A percentile compares a stretch with the other conserved stretches of the same genome.
These are phyloP conservation scores for Lepilemur septentrionalis DNA, from an alignment of 2,797 vertebrate species.

Conservation along the genomic window DNA sequence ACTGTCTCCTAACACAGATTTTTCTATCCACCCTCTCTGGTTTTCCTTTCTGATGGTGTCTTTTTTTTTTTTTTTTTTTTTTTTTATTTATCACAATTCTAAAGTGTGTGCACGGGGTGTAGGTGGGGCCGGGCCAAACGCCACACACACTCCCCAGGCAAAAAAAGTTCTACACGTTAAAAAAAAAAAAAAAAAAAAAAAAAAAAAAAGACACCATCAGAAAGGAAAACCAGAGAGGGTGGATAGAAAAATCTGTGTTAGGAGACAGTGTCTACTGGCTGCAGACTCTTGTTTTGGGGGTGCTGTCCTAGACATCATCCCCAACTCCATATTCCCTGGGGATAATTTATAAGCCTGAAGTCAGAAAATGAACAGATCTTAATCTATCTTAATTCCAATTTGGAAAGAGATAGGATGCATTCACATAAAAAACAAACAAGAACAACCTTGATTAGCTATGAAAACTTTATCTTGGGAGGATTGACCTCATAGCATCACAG, in stretches of 20 bases:
- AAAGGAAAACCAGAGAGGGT: background rate
- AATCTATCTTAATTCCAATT: background rate
- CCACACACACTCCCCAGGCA: no score
- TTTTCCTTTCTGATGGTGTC: background rate
- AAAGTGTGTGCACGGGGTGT: no score
- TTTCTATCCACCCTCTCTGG: background rate
- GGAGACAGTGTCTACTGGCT: background rate
- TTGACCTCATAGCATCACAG: background rate
- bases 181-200: no score
- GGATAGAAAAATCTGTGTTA: background rate
- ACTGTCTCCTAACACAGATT: background rate
- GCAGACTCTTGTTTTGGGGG: background rate
- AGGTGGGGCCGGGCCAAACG: no score
- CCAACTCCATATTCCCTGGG: background rate
- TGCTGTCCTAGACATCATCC: background rate
- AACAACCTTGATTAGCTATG: background rate
- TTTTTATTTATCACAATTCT: no score
- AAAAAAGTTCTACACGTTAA: no score
- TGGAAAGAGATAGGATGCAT: background rate
- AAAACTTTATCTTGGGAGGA: background rate
- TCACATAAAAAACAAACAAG: background rate
- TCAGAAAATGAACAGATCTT: background rate
- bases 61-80: no score
- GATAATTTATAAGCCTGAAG: background rate
- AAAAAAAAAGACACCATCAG: background rate